phyloP scores from a whole-genome alignment of 2,113 vertebrate genomes.

The Sinocyclocheilus grahami region DNA sequence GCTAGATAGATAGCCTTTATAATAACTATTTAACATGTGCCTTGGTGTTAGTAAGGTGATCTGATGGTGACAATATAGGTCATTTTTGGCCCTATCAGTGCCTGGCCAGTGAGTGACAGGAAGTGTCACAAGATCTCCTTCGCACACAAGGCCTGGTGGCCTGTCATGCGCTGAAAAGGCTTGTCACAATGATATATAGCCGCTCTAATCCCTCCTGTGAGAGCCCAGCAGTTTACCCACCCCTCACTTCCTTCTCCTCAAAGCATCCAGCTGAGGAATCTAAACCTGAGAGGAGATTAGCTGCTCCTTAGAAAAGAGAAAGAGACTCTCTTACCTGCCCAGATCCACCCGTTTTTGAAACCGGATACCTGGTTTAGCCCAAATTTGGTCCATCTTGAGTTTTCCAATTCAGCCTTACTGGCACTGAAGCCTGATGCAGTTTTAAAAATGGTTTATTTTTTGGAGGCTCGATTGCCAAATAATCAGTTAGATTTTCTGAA shows the following conservation, averaged over 20 bases:
- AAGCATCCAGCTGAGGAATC: slow-evolving; percentile 72
- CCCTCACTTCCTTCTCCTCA: slow-evolving; percentile 77
- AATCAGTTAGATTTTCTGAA: neutral
- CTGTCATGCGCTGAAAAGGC: slow-evolving; percentile 77
- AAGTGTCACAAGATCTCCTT: slow-evolving; percentile 75
- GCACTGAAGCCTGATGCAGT: neutral
- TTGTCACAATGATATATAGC: slow-evolving; percentile 81
- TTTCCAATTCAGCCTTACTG: neutral
- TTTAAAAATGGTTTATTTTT: neutral
- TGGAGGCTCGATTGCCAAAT: neutral
- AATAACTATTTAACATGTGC: neutral
- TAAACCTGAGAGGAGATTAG: slow-evolving; percentile 81
- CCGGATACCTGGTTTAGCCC: slow-evolving; percentile 62
- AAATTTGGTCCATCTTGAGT: slow-evolving; percentile 58
- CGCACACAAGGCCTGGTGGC: slow-evolving; percentile 65
- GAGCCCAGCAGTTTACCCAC: slow-evolving; percentile 79
- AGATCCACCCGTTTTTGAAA: slow-evolving; percentile 70
- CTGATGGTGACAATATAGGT: slow-evolving; percentile 65
- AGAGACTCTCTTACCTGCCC: slow-evolving; percentile 68
- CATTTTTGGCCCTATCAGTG: slow-evolving; percentile 67
- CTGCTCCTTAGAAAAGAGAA: slow-evolving; percentile 67
- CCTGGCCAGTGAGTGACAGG: slow-evolving; percentile 66
- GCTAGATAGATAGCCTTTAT: too few species aligned
- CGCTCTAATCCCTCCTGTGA: slow-evolving; percentile 76
- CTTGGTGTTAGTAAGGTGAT: slow-evolving; percentile 57